Percentiles rank a stretch among this genome's conserved stretches.
Conservation (phyloP, 2,797 vertebrate species). For the Lophotriccus pileatus region DNA sequence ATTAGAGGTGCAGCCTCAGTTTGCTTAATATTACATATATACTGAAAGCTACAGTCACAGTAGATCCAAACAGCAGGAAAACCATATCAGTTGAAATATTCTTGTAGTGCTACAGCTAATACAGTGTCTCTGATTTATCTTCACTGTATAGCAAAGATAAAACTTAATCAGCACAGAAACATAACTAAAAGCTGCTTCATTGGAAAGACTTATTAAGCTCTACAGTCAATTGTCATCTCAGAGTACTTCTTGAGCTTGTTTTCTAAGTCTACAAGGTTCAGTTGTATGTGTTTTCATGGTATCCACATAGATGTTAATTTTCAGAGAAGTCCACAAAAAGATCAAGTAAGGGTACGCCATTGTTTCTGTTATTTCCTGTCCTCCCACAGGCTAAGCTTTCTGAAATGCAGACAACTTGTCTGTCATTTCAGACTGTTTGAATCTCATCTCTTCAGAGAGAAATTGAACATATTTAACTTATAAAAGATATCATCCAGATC, state of each 20-base stretch:
- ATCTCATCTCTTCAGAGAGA: neutral
- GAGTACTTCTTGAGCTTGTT: neutral
- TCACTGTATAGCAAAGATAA: neutral
- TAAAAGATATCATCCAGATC: neutral
- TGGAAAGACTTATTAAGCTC: neutral
- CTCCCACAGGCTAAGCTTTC: neutral
- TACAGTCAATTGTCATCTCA: neutral
- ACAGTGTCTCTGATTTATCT: neutral
- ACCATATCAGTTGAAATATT: neutral
- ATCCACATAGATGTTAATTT: neutral
- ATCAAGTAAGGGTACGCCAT: neutral
- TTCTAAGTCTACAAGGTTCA: neutral
- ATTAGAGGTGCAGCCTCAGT: neutral
- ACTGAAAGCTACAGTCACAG: neutral
- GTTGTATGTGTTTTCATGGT: neutral
- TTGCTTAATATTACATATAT: neutral
- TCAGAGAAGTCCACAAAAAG: neutral
- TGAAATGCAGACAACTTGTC: neutral
- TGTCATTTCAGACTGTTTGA: neutral
- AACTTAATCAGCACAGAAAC: neutral
- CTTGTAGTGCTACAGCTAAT: neutral
- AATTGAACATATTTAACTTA: neutral
- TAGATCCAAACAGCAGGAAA: neutral
- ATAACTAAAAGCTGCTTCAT: neutral
- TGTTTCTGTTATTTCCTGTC: neutral